Conservation (phyloP, 1,140 invertebrate genomes). For the Rhyacophila brunnea region DNA sequence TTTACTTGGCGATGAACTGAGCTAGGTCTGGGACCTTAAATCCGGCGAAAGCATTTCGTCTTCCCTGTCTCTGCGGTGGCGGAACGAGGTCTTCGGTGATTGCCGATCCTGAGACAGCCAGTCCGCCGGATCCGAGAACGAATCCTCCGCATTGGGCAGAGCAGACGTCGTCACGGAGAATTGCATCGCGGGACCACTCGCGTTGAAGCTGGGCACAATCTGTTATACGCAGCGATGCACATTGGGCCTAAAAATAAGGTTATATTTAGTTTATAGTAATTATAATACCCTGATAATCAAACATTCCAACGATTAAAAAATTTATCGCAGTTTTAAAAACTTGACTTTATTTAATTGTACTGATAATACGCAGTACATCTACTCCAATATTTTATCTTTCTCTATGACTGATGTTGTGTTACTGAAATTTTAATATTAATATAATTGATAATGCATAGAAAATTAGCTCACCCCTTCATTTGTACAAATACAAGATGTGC, state of each 20-base stretch:
- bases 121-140: constrained; percentile 44
- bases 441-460: too few relatives aligned
- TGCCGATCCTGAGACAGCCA: constrained; percentile 4
- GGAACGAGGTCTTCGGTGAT: constrained; percentile 31
- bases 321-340: too few relatives aligned
- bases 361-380: too few relatives aligned
- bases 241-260: constrained; percentile 88
- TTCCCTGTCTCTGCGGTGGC: constrained; percentile 42
- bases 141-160: constrained; percentile 80
- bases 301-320: too few relatives aligned
- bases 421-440: too few relatives aligned
- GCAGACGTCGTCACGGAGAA: constrained; percentile 84
- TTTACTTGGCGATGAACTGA: constrained; percentile 36
- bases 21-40: constrained; percentile 50
- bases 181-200: constrained; percentile 78
- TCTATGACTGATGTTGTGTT: too few relatives aligned
- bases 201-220: constrained; percentile 80
- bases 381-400: too few relatives aligned
- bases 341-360: too few relatives aligned
- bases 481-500: constrained; percentile 84
- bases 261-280: too few relatives aligned
- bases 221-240: constrained; percentile 83
- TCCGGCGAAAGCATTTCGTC: constrained; percentile 41
- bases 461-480: constrained; percentile 70
- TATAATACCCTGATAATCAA: too few relatives aligned